Conservation (phyloP, 2,888 invertebrate species). For the Plagodis pulveraria region DNA sequence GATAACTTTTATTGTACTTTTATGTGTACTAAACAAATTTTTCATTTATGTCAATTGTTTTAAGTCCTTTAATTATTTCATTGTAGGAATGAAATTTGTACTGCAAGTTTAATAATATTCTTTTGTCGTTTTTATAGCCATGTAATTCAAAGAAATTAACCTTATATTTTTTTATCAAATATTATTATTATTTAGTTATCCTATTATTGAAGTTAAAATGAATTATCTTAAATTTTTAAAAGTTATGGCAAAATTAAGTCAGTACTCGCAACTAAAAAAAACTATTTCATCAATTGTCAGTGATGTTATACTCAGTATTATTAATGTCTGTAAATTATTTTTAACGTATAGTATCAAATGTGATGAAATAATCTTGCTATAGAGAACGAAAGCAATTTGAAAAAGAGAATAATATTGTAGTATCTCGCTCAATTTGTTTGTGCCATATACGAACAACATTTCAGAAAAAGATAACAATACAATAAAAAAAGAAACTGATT, state of each 20-base stretch:
- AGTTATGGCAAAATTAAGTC: slow-evolving; percentile 49
- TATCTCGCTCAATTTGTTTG: slow-evolving; percentile 42
- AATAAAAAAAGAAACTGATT: too few species aligned
- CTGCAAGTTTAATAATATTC: too few species aligned
- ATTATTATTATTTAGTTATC: background rate
- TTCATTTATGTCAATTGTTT: too few species aligned
- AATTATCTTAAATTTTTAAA: slow-evolving; percentile 8
- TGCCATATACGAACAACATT: slow-evolving; percentile 31
- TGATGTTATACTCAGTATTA: slow-evolving; percentile 67
- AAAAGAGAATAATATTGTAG: slow-evolving; percentile 13
- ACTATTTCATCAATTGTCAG: slow-evolving; percentile 42
- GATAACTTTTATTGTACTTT: slow-evolving; percentile 43
- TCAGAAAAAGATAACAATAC: background rate
- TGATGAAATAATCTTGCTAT: slow-evolving; percentile 25
- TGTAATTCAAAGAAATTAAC: too few species aligned
- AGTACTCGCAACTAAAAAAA: slow-evolving; percentile 52
- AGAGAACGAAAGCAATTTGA: slow-evolving; percentile 31
- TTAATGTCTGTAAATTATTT: slow-evolving; percentile 56
- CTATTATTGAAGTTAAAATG: background rate
- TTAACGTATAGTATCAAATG: slow-evolving; percentile 20
- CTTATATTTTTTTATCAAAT: background rate
- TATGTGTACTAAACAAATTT: too few species aligned
- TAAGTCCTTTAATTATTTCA: too few species aligned
- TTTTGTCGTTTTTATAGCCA: too few species aligned
- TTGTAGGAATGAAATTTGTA: too few species aligned